Evolutionary conservation across 1,140 invertebrate species (phyloP).

Genomic region (Nylanderia fulva): DNA sequence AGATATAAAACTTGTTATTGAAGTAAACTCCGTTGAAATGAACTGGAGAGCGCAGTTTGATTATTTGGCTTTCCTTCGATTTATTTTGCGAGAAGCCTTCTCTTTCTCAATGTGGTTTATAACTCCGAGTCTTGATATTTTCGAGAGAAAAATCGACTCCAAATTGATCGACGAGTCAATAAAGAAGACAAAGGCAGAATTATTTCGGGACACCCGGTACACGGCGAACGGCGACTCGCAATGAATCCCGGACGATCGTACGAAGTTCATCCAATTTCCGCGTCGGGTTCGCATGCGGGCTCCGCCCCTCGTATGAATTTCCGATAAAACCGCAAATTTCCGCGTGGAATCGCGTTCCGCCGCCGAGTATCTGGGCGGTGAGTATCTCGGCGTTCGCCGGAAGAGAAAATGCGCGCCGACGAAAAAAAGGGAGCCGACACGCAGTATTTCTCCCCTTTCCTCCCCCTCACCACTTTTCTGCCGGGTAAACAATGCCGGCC

Average conservation of each 20-base stretch:
- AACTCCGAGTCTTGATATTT: no score
- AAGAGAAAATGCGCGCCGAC: conserved; percentile 22
- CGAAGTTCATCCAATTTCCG: conserved; percentile 62
- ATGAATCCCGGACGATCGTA: conserved; percentile 13
- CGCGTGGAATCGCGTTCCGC: conserved; percentile 49
- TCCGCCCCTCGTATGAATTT: conserved; percentile 55
- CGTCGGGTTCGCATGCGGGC: conserved; percentile 10
- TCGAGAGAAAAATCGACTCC: no score
- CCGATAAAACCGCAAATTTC: conserved; percentile 65
- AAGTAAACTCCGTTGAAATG: no score
- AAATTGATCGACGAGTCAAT: no score
- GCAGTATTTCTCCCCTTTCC: conserved; percentile 32
- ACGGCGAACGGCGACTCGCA: background rate
- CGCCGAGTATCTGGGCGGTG: conserved; percentile 19
- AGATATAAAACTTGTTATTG: no score
- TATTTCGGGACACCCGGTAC: background rate
- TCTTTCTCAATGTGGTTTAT: no score
- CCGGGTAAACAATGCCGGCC: conserved; percentile 40
- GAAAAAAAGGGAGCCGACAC: conserved; percentile 32
- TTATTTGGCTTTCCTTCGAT: no score
- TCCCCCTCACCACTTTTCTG: no score
- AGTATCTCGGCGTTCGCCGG: background rate
- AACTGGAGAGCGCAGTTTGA: no score
- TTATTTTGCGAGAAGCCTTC: no score
- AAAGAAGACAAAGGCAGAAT: no score